Conservation (phyloP, 1,140 invertebrate species). For the Diabrotica virgifera region DNA sequence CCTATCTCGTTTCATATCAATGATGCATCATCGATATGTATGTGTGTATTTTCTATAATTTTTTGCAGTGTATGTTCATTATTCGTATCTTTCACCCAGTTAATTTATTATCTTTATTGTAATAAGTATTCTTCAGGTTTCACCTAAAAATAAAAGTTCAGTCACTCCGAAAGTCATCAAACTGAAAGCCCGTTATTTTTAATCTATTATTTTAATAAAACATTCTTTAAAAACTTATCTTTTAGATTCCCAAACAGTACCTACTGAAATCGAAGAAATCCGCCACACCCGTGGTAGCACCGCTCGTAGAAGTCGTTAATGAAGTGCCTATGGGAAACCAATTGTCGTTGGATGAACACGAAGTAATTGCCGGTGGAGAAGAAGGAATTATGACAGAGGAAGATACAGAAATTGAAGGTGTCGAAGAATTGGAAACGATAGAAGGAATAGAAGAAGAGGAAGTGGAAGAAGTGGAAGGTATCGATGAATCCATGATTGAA, state of each 20-base stretch:
- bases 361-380: slow-evolving; percentile 15
- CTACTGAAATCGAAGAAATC: slow-evolving; percentile 36
- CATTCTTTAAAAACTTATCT: background rate
- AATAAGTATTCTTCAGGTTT: too few relatives aligned
- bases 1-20: too few relatives aligned
- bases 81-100: too few relatives aligned
- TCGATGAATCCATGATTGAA: slow-evolving; percentile 19
- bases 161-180: too few relatives aligned
- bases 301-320: slow-evolving; percentile 21
- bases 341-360: slow-evolving; percentile 26
- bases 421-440: slow-evolving; percentile 20
- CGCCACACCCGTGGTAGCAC: slow-evolving; percentile 7
- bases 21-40: too few relatives aligned
- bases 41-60: too few relatives aligned
- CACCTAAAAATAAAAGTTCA: too few relatives aligned
- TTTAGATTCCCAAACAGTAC: slow-evolving; percentile 35
- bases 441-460: slow-evolving; percentile 18
- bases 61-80: too few relatives aligned
- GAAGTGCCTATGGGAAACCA: slow-evolving; percentile 22
- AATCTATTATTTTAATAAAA: too few relatives aligned
- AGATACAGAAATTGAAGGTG: slow-evolving; percentile 24
- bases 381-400: slow-evolving; percentile 28
- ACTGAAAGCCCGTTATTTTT: too few relatives aligned
- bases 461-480: slow-evolving; percentile 20
- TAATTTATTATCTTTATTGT: too few relatives aligned